A percentile compares a stretch with the other conserved stretches of the same genome.
Conservation (phyloP, 2,113 vertebrate species). For the Siniperca knerii region DNA sequence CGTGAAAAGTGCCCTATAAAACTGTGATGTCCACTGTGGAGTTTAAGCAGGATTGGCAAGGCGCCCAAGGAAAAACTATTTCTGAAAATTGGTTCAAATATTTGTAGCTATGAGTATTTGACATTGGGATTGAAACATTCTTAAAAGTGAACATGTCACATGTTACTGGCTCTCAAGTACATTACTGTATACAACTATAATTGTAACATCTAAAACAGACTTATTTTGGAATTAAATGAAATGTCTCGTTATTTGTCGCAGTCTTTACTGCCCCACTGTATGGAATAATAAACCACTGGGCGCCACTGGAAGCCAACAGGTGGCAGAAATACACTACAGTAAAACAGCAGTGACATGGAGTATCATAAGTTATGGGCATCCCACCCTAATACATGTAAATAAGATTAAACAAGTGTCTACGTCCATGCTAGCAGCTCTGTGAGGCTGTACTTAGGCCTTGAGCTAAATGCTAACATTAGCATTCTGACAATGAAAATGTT, state of each 20-base stretch:
- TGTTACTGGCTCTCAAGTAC: neutral
- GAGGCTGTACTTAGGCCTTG: neutral
- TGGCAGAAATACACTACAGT: too few species aligned
- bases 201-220: neutral
- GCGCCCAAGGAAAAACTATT: neutral
- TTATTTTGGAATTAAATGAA: neutral
- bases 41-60: neutral
- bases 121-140: neutral
- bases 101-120: neutral
- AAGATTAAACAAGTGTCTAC: neutral
- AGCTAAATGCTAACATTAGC: neutral
- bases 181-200: neutral
- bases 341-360: neutral
- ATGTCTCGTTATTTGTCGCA: neutral
- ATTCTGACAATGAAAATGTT: neutral
- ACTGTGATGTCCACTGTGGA: constrained; percentile 28
- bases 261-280: neutral
- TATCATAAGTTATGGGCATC: neutral
- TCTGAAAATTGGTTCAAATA: neutral
- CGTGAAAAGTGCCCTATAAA: constrained; percentile 2
- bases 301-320: neutral
- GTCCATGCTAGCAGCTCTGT: neutral
- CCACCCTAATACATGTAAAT: too few species aligned
- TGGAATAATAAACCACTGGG: neutral
- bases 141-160: neutral